A percentile compares a stretch with the other conserved stretches of the same genome.
These are phyloP conservation scores for Lagria hirta DNA, from an alignment of 2,888 invertebrate species.

Conservation along the genomic window DNA sequence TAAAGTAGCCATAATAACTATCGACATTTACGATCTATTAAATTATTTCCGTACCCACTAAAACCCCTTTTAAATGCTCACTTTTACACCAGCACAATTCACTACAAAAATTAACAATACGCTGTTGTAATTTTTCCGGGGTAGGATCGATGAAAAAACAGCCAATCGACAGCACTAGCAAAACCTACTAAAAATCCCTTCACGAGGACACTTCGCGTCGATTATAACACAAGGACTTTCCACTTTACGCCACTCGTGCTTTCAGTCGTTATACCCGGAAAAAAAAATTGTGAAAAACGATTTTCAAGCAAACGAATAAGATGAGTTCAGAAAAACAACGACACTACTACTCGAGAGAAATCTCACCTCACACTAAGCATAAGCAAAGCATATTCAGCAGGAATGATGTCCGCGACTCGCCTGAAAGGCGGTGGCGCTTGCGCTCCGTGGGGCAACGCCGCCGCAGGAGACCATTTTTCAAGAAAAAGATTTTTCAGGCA, in stretches of 20 bases:
- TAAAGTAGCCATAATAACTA: conserved; percentile 24
- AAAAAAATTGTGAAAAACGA: no score
- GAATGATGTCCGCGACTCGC: conserved; percentile 12
- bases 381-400: no score
- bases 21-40: conserved; percentile 25
- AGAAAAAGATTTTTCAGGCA: conserved; percentile 8
- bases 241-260: no score
- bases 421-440: conserved; percentile 19
- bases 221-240: background rate
- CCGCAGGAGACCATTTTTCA: conserved; percentile 13
- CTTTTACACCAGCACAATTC: background rate
- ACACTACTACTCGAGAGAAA: conserved; percentile 17
- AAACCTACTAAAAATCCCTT: background rate
- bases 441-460: conserved; percentile 14
- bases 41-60: conserved; percentile 25
- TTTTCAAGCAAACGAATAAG: no score
- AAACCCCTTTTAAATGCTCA: no score
- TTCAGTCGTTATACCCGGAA: no score
- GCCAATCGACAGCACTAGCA: background rate
- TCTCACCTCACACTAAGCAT: conserved; percentile 22
- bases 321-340: no score
- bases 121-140: conserved; percentile 1
- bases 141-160: conserved; percentile 6
- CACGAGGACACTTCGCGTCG: background rate
- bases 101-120: conserved; percentile 1